Evolutionary conservation across 2,113 vertebrate species (phyloP), one percentile per base, ranked within the genome.

Genomic region (Aythya baeri): DNA sequence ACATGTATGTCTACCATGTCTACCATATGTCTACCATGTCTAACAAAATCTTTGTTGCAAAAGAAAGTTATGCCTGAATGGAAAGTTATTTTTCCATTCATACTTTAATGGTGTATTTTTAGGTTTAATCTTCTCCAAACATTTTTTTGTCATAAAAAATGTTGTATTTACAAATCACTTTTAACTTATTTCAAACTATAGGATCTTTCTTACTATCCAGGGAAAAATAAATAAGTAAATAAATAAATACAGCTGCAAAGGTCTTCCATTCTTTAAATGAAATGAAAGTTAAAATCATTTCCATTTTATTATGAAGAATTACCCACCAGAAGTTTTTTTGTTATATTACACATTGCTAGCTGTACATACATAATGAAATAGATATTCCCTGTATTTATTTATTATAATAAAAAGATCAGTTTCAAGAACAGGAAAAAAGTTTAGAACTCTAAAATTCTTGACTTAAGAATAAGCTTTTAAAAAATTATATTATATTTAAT

Each of bases 101-200:
- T 75, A 81, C 91, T 86, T 94, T n/a, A 86, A 25, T 86, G 41
- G 50, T 83, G 50, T 94, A 71, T 75, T 92, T 43, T 75, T 88
- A 88, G n/a, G 31, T 71, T 91, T 82, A 44, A 89, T 82, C 23
- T 83, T 46, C 70, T 94, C 22, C 71, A 97, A 96, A 95, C 14
- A 18, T 85, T 50, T 49, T 52, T 46, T 71, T 57, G 26, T 82
- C 34, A 92, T 96, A 71, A 96, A 94, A 91, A 91, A 73, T 31
- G 23, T 8, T 85, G 90, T 62, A 79, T 83, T 91, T 96, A 91
- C 85, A 93, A 95, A 91, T 96, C 81, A 87, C 27, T 25, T 31
- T 77, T 84, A 91, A 63, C 44, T 95, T 32, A 57, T 89, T 88
- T 93, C 23, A 96, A 80, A 32, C 34, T 93, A 95, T 32, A 79